These are phyloP conservation scores for Hipposideros armiger DNA, from an alignment of 2,113 vertebrate species.

Conservation along the genomic window DNA sequence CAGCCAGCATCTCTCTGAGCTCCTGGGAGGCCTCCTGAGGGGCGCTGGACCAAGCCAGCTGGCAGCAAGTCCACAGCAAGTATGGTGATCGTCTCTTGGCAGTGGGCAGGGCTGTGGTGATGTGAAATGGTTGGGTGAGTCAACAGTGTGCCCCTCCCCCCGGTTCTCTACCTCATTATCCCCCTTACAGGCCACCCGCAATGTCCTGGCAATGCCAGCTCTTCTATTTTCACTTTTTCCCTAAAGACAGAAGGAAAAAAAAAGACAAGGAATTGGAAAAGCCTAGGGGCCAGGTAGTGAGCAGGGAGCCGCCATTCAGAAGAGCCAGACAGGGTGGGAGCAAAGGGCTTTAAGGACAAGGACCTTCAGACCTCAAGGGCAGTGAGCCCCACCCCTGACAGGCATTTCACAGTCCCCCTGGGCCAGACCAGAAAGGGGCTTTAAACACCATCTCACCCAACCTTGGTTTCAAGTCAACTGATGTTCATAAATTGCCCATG, in stretches of 20 bases:
- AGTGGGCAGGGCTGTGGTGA: background rate
- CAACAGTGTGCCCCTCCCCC: background rate
- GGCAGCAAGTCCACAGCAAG: background rate
- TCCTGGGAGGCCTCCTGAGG: background rate
- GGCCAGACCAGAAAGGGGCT: background rate
- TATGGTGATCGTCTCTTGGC: background rate
- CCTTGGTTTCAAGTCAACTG: conserved; percentile 17
- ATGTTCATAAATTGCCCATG: background rate
- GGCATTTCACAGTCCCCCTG: background rate
- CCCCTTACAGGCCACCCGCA: conserved; percentile 36
- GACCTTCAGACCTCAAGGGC: background rate
- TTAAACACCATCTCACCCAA: background rate
- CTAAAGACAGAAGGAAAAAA: conserved; percentile 34
- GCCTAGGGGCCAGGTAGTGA: background rate
- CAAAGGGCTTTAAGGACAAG: background rate
- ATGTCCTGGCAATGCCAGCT: background rate
- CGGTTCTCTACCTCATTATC: background rate
- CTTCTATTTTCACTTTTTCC: conserved; percentile 41
- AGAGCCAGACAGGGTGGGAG: background rate
- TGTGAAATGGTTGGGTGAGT: background rate
- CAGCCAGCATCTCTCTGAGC: background rate
- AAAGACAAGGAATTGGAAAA: background rate
- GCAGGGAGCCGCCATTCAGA: background rate
- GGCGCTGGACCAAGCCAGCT: background rate
- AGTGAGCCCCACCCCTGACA: background rate